Base-by-base conservation (phyloP, 2,797 vertebrate genomes). In the Channa striata region DNA sequence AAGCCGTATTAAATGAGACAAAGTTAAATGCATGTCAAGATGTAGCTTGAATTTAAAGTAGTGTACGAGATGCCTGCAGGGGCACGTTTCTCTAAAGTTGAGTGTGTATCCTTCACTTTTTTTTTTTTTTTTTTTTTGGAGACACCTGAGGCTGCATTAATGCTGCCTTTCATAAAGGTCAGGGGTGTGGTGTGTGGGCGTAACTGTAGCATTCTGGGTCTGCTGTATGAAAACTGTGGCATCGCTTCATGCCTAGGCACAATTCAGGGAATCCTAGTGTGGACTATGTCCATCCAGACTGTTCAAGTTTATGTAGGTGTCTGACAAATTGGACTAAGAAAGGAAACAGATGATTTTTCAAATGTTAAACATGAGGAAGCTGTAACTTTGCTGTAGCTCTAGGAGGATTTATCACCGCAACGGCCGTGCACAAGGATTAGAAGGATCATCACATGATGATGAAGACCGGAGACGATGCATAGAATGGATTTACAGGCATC, bases 21-120 rank as follows among this genome's bases (percentile, higher is more conserved):
- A 64, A 68, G 67, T 68, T 23, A 56, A 82, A 81, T 44, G 53
- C 48, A 40, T 46, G 33, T 33, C n/a, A 7, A 46, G 79, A 81
- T 56, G 64, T 80, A 70, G 78, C 71, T 58, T 83, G 37, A 51
- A 16, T 19, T 61, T 53, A 64, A 65, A 80, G 33, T 85, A 85
- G n/a, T n/a, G n/a, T n/a, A n/a, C 80, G 46, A 69, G 37, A 61
- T 85, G 36, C 84, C 93, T 87, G 83, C 73, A 80, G 90, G 92
- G 90, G 20, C 87, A 78, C 17, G 80, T 90, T 87, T 67, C 17
- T 53, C 74, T 59, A 56, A 78, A 80, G 49, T 40, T 67, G 67
- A 82, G 71, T 74, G 6, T 82, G 81, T 91, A 89, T 63, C 81
- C 25, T 30, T 30, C 25, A 30, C 25, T 14, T 61, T 57, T 71